These are phyloP conservation scores for Drosophila truncata DNA, from an alignment of 1,140 invertebrate genomes.

Conservation along the genomic window DNA sequence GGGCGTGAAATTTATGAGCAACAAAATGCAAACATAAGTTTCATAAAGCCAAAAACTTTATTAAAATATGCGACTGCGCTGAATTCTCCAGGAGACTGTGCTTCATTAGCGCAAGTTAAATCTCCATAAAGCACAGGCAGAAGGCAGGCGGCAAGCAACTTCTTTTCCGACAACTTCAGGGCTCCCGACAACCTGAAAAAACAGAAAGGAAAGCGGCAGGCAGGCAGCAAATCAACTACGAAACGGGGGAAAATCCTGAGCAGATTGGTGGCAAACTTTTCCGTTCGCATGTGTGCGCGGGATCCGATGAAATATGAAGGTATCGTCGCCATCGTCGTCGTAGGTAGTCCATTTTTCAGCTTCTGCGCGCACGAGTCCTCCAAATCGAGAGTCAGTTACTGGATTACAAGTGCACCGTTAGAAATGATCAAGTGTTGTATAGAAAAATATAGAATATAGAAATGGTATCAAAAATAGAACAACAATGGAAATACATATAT, in stretches of 20 bases:
- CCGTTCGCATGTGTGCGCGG: conserved; percentile 39
- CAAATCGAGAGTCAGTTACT: background rate
- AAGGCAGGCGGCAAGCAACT: conserved; percentile 47
- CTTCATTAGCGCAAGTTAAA: conserved; percentile 80
- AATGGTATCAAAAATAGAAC: too few species aligned
- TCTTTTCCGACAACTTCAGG: too few species aligned
- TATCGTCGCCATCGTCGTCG: conserved; percentile 52
- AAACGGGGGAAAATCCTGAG: conserved; percentile 32
- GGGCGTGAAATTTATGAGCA: conserved; percentile 65
- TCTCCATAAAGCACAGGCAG: conserved; percentile 77
- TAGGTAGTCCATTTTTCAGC: conserved; percentile 33
- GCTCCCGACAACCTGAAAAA: conserved; percentile 13
- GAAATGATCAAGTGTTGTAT: background rate
- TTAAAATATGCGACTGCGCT: conserved; percentile 75
- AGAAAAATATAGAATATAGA: too few species aligned
- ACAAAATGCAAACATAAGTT: conserved; percentile 76
- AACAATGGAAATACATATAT: background rate
- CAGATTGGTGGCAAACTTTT: conserved; percentile 56
- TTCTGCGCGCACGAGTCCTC: conserved; percentile 2
- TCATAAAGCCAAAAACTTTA: conserved; percentile 66
- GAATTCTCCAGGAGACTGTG: conserved; percentile 20
- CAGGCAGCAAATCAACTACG: conserved; percentile 73
- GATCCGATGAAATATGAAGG: conserved; percentile 61
- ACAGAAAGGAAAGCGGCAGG: conserved; percentile 35
- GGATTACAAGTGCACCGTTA: background rate